Conservation (phyloP, 2,888 invertebrate species). For the Perizoma flavofasciatum region DNA sequence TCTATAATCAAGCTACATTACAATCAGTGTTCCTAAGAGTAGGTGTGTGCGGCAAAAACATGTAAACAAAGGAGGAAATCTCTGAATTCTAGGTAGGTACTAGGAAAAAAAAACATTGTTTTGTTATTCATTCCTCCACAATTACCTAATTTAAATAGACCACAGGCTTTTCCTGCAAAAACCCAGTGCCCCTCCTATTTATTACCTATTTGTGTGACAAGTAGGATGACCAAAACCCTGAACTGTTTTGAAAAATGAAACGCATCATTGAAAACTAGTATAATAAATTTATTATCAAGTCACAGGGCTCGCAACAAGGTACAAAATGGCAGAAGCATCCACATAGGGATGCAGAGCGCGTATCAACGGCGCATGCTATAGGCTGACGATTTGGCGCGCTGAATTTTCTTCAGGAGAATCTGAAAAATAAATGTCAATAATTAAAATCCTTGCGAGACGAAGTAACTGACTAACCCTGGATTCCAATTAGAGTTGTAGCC, state of each 20-base stretch:
- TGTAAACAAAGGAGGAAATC: too few species aligned
- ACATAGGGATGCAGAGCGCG: constrained; percentile 55
- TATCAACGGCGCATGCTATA: constrained; percentile 76
- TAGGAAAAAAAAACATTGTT: too few species aligned
- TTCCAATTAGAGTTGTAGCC: too few species aligned
- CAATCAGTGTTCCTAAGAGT: too few species aligned
- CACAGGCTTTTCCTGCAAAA: background rate
- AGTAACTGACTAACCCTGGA: too few species aligned
- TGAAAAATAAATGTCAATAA: constrained; percentile 38
- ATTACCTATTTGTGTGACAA: too few species aligned
- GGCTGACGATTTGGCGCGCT: constrained; percentile 77
- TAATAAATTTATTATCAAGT: constrained; percentile 64
- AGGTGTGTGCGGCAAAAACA: too few species aligned
- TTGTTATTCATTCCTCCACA: background rate
- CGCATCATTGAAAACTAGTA: constrained; percentile 41
- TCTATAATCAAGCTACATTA: too few species aligned
- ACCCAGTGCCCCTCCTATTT: too few species aligned
- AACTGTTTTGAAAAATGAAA: constrained; percentile 16
- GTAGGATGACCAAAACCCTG: too few species aligned
- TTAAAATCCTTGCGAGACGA: too few species aligned
- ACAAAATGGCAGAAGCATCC: constrained; percentile 57
- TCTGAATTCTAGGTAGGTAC: too few species aligned
- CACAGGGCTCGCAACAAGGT: constrained; percentile 38
- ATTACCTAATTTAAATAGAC: background rate
- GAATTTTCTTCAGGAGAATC: constrained; percentile 78